Base-by-base conservation (phyloP, 2,888 invertebrate species). In the Caenorhabditis uteleia region DNA sequence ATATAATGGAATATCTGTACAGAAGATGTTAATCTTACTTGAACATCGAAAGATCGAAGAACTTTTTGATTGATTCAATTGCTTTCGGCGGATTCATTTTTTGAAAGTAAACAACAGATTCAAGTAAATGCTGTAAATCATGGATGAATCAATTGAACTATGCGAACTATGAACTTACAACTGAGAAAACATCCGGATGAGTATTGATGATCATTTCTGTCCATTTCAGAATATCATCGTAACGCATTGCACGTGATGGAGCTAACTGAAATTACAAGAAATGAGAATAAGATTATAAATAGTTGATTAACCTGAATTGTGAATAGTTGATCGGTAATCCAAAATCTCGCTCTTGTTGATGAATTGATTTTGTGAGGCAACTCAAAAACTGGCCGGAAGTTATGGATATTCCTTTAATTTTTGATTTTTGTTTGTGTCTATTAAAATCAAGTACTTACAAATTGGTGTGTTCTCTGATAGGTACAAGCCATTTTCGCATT, bases 21-120 rank as follows among this genome's bases (percentile, higher is more conserved):
- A 33, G 14, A 10, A 45, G 31, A 29, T 38, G n/a, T 38, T 26
- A 43, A 29, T 20, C 14, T 20, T 26, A 60, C 66, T 45, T 46
- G 34, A 71, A 45, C 57, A 67, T 65, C 16, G 27, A 46, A 36
- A 57, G 29, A 36, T 71, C 71, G 34, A 66, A 64, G 33, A 64
- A 72, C 7, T 29, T 31, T 21, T 65, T 62, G 23, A 72, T 45
- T 2, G 54, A 18, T 14, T 53, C 44, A 7, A 56, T 23, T 10
- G 72, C 72, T 3, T 34, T 40, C 16, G 42, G 27, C 5, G 39
- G 27, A 26, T 66, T 53, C 34, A 57, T 38, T 12, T 31, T 23
- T 16, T 49, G 58, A 10, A 68, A 27, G 29, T 47, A 39, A n/a
- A 50, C 18, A 0, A 66, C 38, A 26, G 56, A 34, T 45, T 57